phyloP scores from a whole-genome alignment of 2,797 vertebrate genomes.

The Apogon hyalosoma region DNA sequence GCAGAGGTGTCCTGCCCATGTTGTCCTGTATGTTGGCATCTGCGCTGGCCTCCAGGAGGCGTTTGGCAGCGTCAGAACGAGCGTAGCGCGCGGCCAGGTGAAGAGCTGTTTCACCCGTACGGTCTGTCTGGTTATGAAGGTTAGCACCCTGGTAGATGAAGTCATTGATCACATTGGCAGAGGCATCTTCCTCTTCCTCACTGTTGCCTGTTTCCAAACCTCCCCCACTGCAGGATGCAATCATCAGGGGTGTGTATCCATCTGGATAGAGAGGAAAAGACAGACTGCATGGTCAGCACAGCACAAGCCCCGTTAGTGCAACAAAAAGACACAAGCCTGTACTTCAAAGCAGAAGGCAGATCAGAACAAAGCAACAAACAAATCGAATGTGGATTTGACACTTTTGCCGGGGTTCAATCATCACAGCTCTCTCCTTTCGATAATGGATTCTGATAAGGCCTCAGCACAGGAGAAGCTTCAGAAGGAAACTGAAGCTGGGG shows the following conservation, averaged over 20 bases:
- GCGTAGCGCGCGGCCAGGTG: slow-evolving; percentile 96
- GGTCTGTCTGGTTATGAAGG: slow-evolving; percentile 97
- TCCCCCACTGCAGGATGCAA: slow-evolving; percentile 97
- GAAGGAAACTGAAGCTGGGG: slow-evolving; percentile 71
- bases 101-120: slow-evolving; percentile 95
- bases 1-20: slow-evolving; percentile 96
- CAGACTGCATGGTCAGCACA: slow-evolving; percentile 58
- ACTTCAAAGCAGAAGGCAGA: slow-evolving; percentile 77
- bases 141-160: slow-evolving; percentile 99
- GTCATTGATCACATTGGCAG: slow-evolving; percentile 94
- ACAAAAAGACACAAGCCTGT: slow-evolving; percentile 27
- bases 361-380: slow-evolving; percentile 80
- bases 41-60: slow-evolving; percentile 95
- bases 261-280: slow-evolving; percentile 76
- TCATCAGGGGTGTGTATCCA: slow-evolving; percentile 98
- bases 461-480: slow-evolving; percentile 64
- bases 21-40: slow-evolving; percentile 98
- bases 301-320: slow-evolving; percentile 16
- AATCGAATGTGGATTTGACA: slow-evolving; percentile 81
- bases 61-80: slow-evolving; percentile 96
- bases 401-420: slow-evolving; percentile 74
- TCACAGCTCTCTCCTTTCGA: slow-evolving; percentile 66
- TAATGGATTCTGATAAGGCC: slow-evolving; percentile 82
- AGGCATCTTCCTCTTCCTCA: slow-evolving; percentile 96
- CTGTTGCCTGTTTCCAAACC: slow-evolving; percentile 95